Evolutionary conservation across 2,113 vertebrate species (phyloP).

Genomic region (Emydura subglobosa): DNA sequence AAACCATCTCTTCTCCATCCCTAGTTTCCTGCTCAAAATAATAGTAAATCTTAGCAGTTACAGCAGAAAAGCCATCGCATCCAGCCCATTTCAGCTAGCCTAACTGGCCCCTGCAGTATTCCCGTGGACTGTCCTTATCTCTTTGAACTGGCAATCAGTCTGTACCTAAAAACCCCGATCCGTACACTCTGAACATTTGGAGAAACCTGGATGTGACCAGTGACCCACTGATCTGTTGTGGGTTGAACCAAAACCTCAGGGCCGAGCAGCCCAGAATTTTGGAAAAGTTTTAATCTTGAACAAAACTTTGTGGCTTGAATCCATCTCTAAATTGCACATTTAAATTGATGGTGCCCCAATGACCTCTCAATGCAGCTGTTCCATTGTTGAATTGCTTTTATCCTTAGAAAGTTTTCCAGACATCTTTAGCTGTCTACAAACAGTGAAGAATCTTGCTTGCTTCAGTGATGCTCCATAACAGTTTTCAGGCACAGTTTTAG

Average conservation of each 20-base stretch:
- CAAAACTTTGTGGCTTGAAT: not conserved
- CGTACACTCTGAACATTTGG: not conserved
- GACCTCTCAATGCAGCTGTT: not conserved
- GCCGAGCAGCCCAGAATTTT: not conserved
- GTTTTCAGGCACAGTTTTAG: not conserved
- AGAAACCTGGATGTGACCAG: not conserved
- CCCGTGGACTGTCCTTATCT: not conserved
- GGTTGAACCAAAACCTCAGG: not conserved
- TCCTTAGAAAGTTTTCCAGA: not conserved
- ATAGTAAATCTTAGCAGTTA: not conserved
- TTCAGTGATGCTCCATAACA: not conserved
- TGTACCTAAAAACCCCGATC: not conserved
- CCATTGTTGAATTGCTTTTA: not conserved
- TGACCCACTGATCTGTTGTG: not conserved
- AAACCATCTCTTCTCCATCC: not conserved
- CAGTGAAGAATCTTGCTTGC: not conserved
- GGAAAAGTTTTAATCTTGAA: not conserved
- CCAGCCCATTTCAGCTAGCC: not conserved
- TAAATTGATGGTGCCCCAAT: not conserved
- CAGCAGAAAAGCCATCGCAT: not conserved
- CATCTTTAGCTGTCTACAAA: not conserved
- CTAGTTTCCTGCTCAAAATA: not conserved
- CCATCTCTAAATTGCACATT: not conserved
- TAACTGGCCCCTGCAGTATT: not conserved
- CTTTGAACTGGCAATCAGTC: not conserved